These are phyloP conservation scores for Acronicta psi DNA, from an alignment of 2,888 invertebrate species.

Conservation along the genomic window DNA sequence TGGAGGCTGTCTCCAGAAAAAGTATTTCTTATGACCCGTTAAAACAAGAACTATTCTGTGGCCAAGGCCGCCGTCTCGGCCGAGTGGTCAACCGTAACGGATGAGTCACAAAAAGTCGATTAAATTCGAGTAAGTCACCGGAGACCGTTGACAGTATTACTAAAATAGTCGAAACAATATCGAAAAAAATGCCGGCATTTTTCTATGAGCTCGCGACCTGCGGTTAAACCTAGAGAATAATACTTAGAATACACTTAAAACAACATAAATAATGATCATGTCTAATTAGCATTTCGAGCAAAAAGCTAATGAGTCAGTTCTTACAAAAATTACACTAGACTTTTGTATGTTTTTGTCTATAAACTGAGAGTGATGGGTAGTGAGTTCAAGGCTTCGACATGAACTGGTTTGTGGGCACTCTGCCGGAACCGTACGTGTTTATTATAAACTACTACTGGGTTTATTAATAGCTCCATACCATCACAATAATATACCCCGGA, in stretches of 20 bases:
- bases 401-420: slow-evolving; percentile 37
- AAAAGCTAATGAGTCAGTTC: slow-evolving; percentile 41
- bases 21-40: slow-evolving; percentile 3
- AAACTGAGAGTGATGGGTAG: slow-evolving; percentile 24
- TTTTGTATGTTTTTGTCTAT: slow-evolving; percentile 31
- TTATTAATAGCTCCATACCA: too few species aligned
- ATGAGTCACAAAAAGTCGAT: slow-evolving; percentile 39
- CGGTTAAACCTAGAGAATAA: background rate
- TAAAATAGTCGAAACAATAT: slow-evolving; percentile 21
- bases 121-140: background rate
- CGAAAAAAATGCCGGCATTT: too few species aligned
- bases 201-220: too few species aligned
- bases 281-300: slow-evolving; percentile 7
- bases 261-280: slow-evolving; percentile 12
- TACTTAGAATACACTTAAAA: background rate
- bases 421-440: slow-evolving; percentile 40
- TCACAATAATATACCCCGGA: too few species aligned
- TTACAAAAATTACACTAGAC: slow-evolving; percentile 12
- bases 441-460: slow-evolving; percentile 29
- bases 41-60: background rate
- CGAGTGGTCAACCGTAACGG: slow-evolving; percentile 22
- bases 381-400: slow-evolving; percentile 39
- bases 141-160: slow-evolving; percentile 21
- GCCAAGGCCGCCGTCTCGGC: slow-evolving; percentile 29
- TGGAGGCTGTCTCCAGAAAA: too few species aligned